Base-by-base conservation (phyloP, 2,888 invertebrate genomes). In the Epistrophe grossulariae region DNA sequence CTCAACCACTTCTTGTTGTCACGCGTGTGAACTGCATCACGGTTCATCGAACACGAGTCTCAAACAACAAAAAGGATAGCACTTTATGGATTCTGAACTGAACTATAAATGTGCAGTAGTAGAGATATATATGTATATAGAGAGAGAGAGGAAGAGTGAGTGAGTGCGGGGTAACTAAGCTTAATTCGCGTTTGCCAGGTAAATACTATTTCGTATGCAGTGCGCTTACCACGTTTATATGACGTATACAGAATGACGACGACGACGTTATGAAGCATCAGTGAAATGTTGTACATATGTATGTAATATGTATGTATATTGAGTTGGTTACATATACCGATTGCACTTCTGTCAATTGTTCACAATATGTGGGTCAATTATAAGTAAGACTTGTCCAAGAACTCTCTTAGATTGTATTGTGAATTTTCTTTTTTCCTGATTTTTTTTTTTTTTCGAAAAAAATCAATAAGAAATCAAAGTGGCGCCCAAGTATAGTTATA, bases 191-290 rank as follows among this genome's bases (percentile, higher is more conserved):
- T 19, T 11, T 13, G 11, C 13, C 15, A 62, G 19, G 48, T 7
- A 48, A 64, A 35, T 31, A 17, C 66, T 17, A 66, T 48, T 66
- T 17, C 17, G n/a, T 28, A 1, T 2, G 24, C 7, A 11, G n/a
- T 48, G 17, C 45, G 48, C n/a, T n/a, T 66, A 66, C 8, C 66
- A 66, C 66, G 48, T 66, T 66, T 66, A 17, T 17, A 45, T 66
- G 66, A 66, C 48, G 28, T 66, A 48, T 31, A 0, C 6, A 5
- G 35, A 4, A 31, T 31, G 31, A 31, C 24, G 24, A 24, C 24
- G 24, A 31, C 31, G 35, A 66, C 4, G 24, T 24, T 24, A 3
- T 24, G 28, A 15, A 45, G n/a, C 45, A 31, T 45, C 17, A 28
- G 9, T 13, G 7, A 19, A 60, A 52, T 52, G 11, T 24, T 13